A percentile compares a stretch with the other conserved stretches of the same genome.
Evolutionary conservation across 2,888 invertebrate species (phyloP).

Genomic region (Emmelina monodactyla): DNA sequence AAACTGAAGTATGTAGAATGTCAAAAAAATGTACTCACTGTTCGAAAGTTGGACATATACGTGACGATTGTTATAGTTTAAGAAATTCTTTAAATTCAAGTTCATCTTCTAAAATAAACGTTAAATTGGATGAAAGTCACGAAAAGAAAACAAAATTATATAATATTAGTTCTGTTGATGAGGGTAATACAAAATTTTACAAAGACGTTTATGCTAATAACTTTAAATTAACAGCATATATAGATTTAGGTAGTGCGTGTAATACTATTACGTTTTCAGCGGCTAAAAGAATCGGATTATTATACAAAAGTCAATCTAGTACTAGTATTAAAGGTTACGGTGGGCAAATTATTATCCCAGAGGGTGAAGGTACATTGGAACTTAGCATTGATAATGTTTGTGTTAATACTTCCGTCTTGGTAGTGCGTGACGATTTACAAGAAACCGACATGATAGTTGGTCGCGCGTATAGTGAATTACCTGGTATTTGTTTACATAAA

Average conservation of each 20-base stretch:
- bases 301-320: slow-evolving; percentile 1
- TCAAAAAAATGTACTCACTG: slow-evolving; percentile 6
- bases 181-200: neutral
- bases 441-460: slow-evolving; percentile 7
- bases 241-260: slow-evolving; percentile 2
- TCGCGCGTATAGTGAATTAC: slow-evolving; percentile 6
- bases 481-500: slow-evolving; percentile 6
- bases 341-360: slow-evolving; percentile 7
- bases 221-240: neutral
- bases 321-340: slow-evolving; percentile 8
- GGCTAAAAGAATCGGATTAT: slow-evolving; percentile 1
- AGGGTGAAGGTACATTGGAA: slow-evolving; percentile 2
- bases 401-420: neutral
- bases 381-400: slow-evolving; percentile 5
- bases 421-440: slow-evolving; percentile 4
- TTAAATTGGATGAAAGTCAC: neutral
- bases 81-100: neutral
- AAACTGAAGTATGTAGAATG: slow-evolving; percentile 2
- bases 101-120: neutral
- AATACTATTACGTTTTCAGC: slow-evolving; percentile 7
- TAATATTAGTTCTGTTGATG: neutral
- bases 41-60: slow-evolving; percentile 5
- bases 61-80: slow-evolving; percentile 2
- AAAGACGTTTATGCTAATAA: neutral
- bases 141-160: neutral